Percentiles rank a stretch among this genome's conserved stretches.
Evolutionary conservation across 2,888 invertebrate genomes (phyloP).

Genomic region (Ctenicera cuprea): DNA sequence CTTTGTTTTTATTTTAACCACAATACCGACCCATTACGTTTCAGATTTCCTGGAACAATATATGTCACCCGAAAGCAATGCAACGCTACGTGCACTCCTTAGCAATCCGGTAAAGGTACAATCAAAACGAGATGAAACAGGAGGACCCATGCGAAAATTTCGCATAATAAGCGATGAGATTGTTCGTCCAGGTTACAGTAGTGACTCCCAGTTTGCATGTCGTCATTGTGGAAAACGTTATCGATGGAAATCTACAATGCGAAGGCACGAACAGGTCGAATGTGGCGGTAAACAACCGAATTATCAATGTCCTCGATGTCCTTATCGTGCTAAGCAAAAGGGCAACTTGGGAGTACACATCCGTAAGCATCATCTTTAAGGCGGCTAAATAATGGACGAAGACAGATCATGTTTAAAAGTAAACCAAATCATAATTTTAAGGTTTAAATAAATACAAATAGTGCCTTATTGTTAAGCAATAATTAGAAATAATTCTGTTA

Average conservation of each 20-base stretch:
- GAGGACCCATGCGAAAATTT: conserved; percentile 54
- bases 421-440: conserved; percentile 4
- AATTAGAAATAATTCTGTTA: not conserved
- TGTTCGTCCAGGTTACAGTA: conserved; percentile 66
- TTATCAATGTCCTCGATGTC: conserved; percentile 87
- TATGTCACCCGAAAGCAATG: conserved; percentile 50
- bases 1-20: not conserved
- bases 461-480: conserved; percentile 15
- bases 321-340: conserved; percentile 87
- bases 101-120: conserved; percentile 53
- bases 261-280: conserved; percentile 89
- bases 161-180: conserved; percentile 56
- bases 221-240: conserved; percentile 90
- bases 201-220: conserved; percentile 79
- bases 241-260: conserved; percentile 90
- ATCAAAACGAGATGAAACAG: conserved; percentile 52
- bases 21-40: not conserved
- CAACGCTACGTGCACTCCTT: conserved; percentile 59
- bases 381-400: not conserved
- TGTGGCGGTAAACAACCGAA: conserved; percentile 87
- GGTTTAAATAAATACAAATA: not conserved
- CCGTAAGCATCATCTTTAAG: conserved; percentile 80
- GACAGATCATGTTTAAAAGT: not conserved
- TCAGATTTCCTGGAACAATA: conserved; percentile 22
- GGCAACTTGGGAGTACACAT: conserved; percentile 89